A percentile compares a stretch with the other conserved stretches of the same genome.
These are phyloP conservation scores for Drosophila lacertosa DNA, from an alignment of 1,140 invertebrate genomes.

Conservation along the genomic window DNA sequence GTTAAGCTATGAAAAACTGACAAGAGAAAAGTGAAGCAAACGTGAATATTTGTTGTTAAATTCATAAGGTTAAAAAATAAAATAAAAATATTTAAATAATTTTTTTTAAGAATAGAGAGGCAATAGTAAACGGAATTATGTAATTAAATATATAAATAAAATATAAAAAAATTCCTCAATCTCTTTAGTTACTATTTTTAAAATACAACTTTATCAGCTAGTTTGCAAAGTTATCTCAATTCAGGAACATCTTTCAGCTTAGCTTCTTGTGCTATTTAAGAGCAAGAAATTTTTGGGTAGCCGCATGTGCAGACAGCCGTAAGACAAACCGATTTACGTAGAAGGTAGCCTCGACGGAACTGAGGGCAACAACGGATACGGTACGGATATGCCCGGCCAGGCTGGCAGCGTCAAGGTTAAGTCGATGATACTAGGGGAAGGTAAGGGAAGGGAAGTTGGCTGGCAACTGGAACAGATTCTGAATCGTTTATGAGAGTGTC, in stretches of 20 bases:
- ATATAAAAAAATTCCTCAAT: no score
- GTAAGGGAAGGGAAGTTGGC: not conserved
- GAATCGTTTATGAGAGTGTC: slow-evolving; percentile 64
- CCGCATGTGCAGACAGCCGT: slow-evolving; percentile 60
- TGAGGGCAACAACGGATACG: no score
- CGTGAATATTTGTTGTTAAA: not conserved
- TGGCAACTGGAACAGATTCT: slow-evolving; percentile 37
- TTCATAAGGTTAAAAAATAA: no score
- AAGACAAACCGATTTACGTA: slow-evolving; percentile 76
- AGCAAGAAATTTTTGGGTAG: slow-evolving; percentile 35
- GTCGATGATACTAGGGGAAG: slow-evolving; percentile 12
- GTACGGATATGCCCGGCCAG: slow-evolving; percentile 20
- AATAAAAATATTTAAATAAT: no score
- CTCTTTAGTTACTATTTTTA: no score
- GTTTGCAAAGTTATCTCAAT: no score
- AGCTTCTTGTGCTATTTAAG: slow-evolving; percentile 1
- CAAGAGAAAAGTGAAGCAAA: no score
- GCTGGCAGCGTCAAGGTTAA: slow-evolving; percentile 70
- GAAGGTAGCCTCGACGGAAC: slow-evolving; percentile 58
- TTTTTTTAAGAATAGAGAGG: no score
- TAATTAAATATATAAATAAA: no score
- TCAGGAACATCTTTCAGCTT: not conserved
- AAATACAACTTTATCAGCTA: no score
- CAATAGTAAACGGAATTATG: no score
- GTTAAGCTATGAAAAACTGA: no score